Conservation (phyloP, 1,140 invertebrate species). For the Orchestia grillus region DNA sequence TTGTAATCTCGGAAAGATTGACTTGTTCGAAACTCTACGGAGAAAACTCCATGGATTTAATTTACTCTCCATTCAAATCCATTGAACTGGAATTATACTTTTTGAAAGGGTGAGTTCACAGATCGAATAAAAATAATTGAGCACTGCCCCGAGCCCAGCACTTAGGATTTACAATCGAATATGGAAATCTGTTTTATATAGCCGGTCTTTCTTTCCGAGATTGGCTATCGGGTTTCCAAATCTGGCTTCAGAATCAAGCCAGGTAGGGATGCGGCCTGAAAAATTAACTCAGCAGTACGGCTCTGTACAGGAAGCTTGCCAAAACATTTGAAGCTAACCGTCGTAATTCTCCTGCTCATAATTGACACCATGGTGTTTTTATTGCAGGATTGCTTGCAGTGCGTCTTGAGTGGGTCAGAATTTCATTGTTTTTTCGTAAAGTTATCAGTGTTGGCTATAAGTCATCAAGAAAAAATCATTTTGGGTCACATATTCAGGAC, state of each 20-base stretch:
- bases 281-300: neutral
- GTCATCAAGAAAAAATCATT: too few relatives aligned
- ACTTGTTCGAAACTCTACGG: neutral
- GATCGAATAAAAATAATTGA: neutral
- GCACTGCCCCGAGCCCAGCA: neutral
- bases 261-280: neutral
- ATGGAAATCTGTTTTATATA: neutral
- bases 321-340: too few relatives aligned
- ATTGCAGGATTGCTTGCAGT: too few relatives aligned
- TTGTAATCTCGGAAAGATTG: neutral
- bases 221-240: neutral
- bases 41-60: neutral
- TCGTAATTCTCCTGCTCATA: neutral
- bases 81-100: neutral
- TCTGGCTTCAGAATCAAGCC: neutral
- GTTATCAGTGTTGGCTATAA: too few relatives aligned
- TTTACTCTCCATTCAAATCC: neutral
- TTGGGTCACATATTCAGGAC: too few relatives aligned
- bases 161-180: neutral
- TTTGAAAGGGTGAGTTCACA: neutral
- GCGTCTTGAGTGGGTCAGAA: too few relatives aligned
- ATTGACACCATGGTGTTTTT: too few relatives aligned
- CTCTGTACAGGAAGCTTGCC: too few relatives aligned
- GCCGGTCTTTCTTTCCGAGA: neutral
- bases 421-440: too few relatives aligned